Conservation (phyloP, 1,140 invertebrate species). For the Drosophila rufa region DNA sequence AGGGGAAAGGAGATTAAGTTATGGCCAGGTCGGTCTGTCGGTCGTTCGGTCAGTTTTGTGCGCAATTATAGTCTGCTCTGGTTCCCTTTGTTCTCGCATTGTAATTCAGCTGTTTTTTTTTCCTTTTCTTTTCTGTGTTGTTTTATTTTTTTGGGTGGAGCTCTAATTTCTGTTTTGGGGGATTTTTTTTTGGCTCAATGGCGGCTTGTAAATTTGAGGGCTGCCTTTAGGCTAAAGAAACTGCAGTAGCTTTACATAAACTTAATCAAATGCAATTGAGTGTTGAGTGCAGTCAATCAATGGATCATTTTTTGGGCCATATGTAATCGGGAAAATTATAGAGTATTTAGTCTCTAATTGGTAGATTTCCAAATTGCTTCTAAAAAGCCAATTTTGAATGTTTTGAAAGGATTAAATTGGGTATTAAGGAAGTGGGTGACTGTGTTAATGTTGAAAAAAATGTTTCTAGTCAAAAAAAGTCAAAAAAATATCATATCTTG, state of each 20-base stretch:
- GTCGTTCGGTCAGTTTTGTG: slow-evolving; percentile 25
- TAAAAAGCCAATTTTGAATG: slow-evolving; percentile 10
- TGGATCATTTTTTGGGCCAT: not conserved
- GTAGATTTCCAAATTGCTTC: slow-evolving; percentile 24
- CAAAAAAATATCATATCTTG: no score
- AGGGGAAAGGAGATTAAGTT: slow-evolving; percentile 36
- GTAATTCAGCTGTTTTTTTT: slow-evolving; percentile 31
- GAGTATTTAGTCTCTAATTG: slow-evolving; percentile 1
- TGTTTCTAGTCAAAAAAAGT: no score
- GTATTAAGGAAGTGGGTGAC: not conserved
- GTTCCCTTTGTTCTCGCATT: slow-evolving; percentile 52
- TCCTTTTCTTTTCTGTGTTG: not conserved
- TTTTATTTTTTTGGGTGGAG: slow-evolving; percentile 32
- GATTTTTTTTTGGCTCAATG: slow-evolving; percentile 25
- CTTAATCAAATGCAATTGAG: slow-evolving; percentile 41
- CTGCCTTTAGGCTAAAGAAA: slow-evolving; percentile 5
- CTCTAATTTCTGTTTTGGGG: slow-evolving; percentile 13
- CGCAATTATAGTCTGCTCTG: slow-evolving; percentile 48
- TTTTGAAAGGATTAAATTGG: not conserved
- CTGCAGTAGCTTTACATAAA: slow-evolving; percentile 23
- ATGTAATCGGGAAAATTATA: slow-evolving; percentile 8
- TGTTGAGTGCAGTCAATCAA: slow-evolving; percentile 18
- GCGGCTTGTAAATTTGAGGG: slow-evolving; percentile 56
- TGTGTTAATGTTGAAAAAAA: not conserved
- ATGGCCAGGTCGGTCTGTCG: slow-evolving; percentile 38